These are phyloP conservation scores for Trematomus bernacchii DNA, from an alignment of 2,797 vertebrate species.

Conservation along the genomic window DNA sequence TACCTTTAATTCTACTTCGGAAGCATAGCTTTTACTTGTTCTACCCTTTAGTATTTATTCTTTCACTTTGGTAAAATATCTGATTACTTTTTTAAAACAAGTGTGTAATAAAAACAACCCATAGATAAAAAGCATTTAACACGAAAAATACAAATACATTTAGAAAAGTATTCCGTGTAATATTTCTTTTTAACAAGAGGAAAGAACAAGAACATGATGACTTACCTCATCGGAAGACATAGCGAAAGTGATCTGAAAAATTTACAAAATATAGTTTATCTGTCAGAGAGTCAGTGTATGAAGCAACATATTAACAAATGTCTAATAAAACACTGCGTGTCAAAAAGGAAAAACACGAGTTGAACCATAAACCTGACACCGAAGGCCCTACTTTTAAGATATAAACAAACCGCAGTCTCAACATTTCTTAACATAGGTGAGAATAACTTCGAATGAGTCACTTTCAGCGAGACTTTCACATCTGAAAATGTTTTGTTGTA, in stretches of 20 bases:
- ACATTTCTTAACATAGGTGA: neutral
- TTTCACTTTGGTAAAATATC: neutral
- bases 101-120: neutral
- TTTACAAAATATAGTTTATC: neutral
- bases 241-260: constrained; percentile 49
- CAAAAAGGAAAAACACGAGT: neutral
- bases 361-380: rapidly evolving
- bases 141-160: neutral
- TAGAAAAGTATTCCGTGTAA: neutral
- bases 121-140: neutral
- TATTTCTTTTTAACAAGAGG: neutral
- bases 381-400: neutral
- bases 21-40: too few species aligned
- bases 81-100: neutral
- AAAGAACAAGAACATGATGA: neutral
- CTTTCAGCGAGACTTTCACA: neutral
- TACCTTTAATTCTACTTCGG: too few species aligned
- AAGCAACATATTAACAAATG: neutral
- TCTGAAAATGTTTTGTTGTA: rapidly evolving
- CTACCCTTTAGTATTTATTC: too few species aligned
- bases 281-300: neutral
- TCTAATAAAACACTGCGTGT: neutral
- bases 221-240: constrained; percentile 84
- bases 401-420: neutral
- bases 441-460: neutral